Conservation (phyloP, 2,113 vertebrate species). For the Xenopus tropicalis region UCB_Xtro_10.0 CM004443.2:44352501-44353000, state of each 20-base stretch:
- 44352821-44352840: neutral
- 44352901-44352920: neutral
- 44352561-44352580: neutral
- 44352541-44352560: neutral
- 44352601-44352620: neutral
- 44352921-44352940: neutral
- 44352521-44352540: constrained; percentile 32
- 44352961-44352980: neutral
- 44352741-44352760: neutral
- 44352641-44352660: constrained; percentile 4
- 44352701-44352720: neutral
- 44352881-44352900: neutral
- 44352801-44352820: neutral
- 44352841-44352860: neutral
- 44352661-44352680: neutral
- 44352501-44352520: neutral
- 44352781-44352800: neutral
- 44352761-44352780: constrained; percentile 1
- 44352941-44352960: neutral
- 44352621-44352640: neutral
- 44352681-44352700: neutral
- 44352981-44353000: neutral
- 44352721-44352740: neutral
- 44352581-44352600: neutral
- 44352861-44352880: neutral